phyloP scores from a whole-genome alignment of 2,797 vertebrate species.

The Mergus octosetaceus region DNA sequence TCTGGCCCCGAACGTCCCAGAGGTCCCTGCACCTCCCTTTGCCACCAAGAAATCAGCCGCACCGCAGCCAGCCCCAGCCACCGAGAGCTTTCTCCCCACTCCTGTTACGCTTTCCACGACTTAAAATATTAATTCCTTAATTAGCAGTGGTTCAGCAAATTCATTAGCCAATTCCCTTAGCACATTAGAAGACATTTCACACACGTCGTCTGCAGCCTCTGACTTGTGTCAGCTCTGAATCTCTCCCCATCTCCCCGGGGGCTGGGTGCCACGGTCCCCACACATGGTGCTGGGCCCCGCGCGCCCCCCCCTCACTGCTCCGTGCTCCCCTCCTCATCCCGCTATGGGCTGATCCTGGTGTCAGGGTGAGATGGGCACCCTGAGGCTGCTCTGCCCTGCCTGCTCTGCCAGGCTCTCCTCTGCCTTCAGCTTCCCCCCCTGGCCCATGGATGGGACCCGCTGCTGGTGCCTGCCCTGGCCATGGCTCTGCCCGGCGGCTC shows the following conservation, averaged over 20 bases:
- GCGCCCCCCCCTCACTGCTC: fast-evolving
- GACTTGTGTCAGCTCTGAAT: neutral
- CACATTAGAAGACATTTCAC: neutral
- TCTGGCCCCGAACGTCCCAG: neutral
- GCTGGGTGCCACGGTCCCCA: neutral
- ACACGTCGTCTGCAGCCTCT: neutral
- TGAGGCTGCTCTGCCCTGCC: neutral
- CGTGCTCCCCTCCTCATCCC: neutral
- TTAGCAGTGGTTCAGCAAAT: neutral
- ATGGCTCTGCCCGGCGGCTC: fast-evolving
- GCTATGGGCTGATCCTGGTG: fast-evolving
- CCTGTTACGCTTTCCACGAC: neutral
- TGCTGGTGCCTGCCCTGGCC: fast-evolving
- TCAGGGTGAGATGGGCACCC: neutral
- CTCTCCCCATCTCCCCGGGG: fast-evolving
- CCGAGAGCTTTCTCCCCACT: neutral
- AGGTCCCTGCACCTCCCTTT: neutral
- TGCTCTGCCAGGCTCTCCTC: fast-evolving
- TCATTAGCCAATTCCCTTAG: neutral
- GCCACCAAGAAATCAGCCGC: neutral
- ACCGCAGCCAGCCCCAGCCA: fast-evolving
- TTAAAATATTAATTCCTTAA: constrained; percentile 7
- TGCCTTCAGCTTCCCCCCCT: neutral
- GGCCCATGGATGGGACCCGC: fast-evolving
- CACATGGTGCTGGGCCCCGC: fast-evolving